phyloP scores from a whole-genome alignment of 1,140 invertebrate species.

The Penaeus vannamei region DNA sequence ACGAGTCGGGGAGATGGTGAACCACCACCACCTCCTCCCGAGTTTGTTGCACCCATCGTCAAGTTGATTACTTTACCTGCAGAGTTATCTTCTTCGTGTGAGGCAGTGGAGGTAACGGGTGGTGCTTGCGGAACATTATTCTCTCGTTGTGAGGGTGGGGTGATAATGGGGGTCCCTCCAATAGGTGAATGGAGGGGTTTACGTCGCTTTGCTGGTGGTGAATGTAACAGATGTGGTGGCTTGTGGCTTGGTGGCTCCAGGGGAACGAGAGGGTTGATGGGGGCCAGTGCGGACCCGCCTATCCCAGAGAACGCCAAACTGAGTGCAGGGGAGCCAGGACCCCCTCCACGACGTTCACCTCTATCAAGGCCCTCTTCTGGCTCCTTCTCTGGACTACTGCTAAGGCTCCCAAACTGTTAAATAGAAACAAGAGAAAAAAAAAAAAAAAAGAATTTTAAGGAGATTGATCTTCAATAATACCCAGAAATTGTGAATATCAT shows the following conservation, averaged over 20 bases:
- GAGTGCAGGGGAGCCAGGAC: conserved; percentile 58
- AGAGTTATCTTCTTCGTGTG: conserved; percentile 57
- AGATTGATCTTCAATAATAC: background rate
- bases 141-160: conserved; percentile 55
- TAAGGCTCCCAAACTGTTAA: conserved; percentile 63
- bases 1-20: conserved; percentile 55
- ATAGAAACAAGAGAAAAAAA: background rate
- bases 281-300: conserved; percentile 56
- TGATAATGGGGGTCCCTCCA: conserved; percentile 50
- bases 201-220: conserved; percentile 64
- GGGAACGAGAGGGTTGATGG: conserved; percentile 64
- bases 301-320: conserved; percentile 59
- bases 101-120: conserved; percentile 55
- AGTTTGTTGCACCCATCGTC: conserved; percentile 52
- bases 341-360: conserved; percentile 58
- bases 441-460: background rate
- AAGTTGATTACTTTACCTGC: conserved; percentile 52
- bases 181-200: conserved; percentile 64
- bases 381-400: conserved; percentile 65
- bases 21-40: conserved; percentile 29
- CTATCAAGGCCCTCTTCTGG: conserved; percentile 61
- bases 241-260: conserved; percentile 68
- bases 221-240: conserved; percentile 56
- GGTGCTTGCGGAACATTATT: conserved; percentile 46
- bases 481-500: background rate